Evolutionary conservation across 2,888 invertebrate genomes (phyloP).

Genomic region (Lucinisca nassula): DNA sequence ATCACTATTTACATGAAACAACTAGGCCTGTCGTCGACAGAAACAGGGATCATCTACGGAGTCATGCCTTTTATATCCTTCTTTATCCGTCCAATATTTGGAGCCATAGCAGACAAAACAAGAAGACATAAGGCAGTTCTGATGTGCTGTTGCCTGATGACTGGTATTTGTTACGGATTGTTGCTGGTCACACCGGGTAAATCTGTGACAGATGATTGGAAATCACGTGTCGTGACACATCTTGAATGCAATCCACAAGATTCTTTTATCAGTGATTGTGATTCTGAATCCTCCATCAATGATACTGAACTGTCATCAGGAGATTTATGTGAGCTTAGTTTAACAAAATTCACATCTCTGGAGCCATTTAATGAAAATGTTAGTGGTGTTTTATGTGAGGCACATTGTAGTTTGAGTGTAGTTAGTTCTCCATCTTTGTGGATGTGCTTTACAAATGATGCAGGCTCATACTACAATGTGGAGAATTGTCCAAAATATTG

Average conservation of each 20-base stretch:
- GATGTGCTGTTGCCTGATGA: conserved; percentile 93
- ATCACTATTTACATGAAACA: conserved; percentile 93
- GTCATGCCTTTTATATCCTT: conserved; percentile 94
- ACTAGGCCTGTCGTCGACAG: conserved; percentile 92
- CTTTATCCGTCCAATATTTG: conserved; percentile 93
- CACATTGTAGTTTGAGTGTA: conserved; percentile 51
- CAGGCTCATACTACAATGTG: conserved; percentile 16
- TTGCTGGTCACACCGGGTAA: conserved; percentile 89
- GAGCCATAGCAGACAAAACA: conserved; percentile 93
- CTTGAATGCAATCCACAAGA: conserved; percentile 78
- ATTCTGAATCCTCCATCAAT: neutral
- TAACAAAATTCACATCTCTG: neutral
- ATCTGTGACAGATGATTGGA: neutral
- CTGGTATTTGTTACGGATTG: conserved; percentile 94
- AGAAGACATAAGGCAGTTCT: conserved; percentile 95
- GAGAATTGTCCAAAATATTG: conserved; percentile 56
- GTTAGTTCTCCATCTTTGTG: conserved; percentile 41
- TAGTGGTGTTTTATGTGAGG: conserved; percentile 47
- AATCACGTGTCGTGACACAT: conserved; percentile 59
- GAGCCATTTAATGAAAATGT: conserved; percentile 21
- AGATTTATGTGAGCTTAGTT: neutral
- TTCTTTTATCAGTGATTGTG: conserved; percentile 80
- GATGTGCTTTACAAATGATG: conserved; percentile 68
- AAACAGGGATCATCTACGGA: conserved; percentile 93
- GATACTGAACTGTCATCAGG: neutral